Percentiles rank a stretch among this genome's conserved stretches.
Conservation (phyloP, 2,888 invertebrate genomes). For the Tetropium fuscum region DNA sequence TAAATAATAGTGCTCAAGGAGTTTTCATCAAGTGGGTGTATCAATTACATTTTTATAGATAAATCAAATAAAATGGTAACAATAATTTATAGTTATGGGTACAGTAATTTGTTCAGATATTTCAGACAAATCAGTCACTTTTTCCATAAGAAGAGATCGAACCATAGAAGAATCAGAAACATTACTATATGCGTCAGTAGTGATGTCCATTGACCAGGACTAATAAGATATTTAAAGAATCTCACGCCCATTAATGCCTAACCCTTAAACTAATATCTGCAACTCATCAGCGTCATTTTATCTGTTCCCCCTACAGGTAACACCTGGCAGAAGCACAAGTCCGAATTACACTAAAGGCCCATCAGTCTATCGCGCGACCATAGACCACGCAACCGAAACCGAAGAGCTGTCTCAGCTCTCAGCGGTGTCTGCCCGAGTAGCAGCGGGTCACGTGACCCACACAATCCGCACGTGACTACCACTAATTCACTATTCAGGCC, state of each 20-base stretch:
- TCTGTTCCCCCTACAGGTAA: slow-evolving; percentile 37
- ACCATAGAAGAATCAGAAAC: too few species aligned
- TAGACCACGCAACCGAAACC: background rate
- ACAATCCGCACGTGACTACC: slow-evolving; percentile 51
- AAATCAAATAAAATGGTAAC: too few species aligned
- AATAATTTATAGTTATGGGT: too few species aligned
- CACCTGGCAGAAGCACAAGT: slow-evolving; percentile 46
- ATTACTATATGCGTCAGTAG: too few species aligned
- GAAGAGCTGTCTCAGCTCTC: slow-evolving; percentile 6
- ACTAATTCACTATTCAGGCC: slow-evolving; percentile 32
- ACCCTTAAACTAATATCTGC: slow-evolving; percentile 39
- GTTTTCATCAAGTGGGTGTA: too few species aligned
- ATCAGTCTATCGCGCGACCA: too few species aligned
- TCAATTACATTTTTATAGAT: too few species aligned
- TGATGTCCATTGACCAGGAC: too few species aligned
- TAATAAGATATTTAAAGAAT: slow-evolving; percentile 31
- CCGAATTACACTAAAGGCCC: slow-evolving; percentile 13
- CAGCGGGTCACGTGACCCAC: slow-evolving; percentile 56
- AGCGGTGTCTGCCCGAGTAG: slow-evolving; percentile 21
- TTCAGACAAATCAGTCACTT: too few species aligned
- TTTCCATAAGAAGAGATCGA: too few species aligned
- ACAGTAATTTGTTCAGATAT: too few species aligned
- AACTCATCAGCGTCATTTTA: slow-evolving; percentile 40
- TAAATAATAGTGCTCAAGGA: too few species aligned
- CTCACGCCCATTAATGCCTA: slow-evolving; percentile 40